phyloP scores from a whole-genome alignment of 2,113 vertebrate genomes.

The Phrynosoma blainvillii region DNA sequence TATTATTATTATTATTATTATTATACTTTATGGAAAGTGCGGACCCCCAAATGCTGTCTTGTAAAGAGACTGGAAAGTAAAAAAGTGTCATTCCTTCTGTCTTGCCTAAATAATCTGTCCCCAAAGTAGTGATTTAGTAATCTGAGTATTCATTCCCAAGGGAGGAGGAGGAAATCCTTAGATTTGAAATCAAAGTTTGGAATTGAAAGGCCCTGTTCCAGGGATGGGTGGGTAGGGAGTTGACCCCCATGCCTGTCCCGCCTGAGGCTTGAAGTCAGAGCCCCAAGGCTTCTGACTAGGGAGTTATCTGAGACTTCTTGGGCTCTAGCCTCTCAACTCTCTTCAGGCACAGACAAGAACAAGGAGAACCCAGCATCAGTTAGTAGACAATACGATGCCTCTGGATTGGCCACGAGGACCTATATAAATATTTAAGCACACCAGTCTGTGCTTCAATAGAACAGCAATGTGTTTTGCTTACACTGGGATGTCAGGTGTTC shows the following conservation, averaged over 20 bases:
- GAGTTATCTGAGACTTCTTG: background rate
- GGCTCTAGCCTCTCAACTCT: background rate
- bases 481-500: no score
- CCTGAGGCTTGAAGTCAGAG: background rate
- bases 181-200: background rate
- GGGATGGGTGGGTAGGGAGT: background rate
- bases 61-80: background rate
- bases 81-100: background rate
- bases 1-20: no score
- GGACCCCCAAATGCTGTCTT: background rate
- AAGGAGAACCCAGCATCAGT: no score
- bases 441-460: background rate
- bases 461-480: background rate
- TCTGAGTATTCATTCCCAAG: no score
- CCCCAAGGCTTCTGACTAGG: background rate
- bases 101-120: background rate
- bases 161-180: background rate
- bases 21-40: background rate
- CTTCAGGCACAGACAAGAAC: no score
- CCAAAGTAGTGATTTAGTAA: background rate
- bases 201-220: background rate
- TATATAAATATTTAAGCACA: background rate
- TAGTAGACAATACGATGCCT: background rate
- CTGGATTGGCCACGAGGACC: background rate
- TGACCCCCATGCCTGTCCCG: no score